phyloP scores from a whole-genome alignment of 2,113 vertebrate genomes.

The Archocentrus centrarchus region DNA sequence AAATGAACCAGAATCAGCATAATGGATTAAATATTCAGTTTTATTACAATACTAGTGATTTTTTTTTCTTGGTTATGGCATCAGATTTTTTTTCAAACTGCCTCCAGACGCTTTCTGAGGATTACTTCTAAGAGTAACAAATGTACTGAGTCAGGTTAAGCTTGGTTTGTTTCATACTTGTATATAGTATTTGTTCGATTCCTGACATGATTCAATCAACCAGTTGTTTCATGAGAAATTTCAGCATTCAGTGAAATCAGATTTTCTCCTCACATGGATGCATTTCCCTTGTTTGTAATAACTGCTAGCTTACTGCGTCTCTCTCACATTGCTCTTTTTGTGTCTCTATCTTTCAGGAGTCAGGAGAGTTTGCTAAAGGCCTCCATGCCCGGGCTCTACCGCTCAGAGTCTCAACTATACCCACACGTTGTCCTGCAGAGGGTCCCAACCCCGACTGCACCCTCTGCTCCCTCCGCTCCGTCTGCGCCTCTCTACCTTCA shows the following conservation, averaged over 20 bases:
- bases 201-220: background rate
- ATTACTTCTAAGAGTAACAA: background rate
- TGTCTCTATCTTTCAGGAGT: constrained; percentile 64
- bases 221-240: background rate
- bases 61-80: too few species aligned
- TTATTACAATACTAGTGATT: too few species aligned
- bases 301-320: background rate
- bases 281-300: background rate
- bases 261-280: background rate
- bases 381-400: constrained; percentile 74
- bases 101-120: too few species aligned
- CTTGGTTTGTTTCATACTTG: background rate
- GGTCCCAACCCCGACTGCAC: constrained; percentile 76
- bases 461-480: constrained; percentile 64
- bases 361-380: constrained; percentile 81
- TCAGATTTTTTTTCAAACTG: too few species aligned
- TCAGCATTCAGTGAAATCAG: background rate
- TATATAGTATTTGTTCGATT: accelerated
- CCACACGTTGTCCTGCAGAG: constrained; percentile 80
- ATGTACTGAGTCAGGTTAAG: background rate
- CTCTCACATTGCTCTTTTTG: background rate
- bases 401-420: constrained; percentile 78
- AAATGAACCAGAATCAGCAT: too few species aligned
- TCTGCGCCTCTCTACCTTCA: constrained; percentile 73
- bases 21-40: too few species aligned